phyloP scores from a whole-genome alignment of 1,140 invertebrate species.

The Drosophila lacertosa region DNA sequence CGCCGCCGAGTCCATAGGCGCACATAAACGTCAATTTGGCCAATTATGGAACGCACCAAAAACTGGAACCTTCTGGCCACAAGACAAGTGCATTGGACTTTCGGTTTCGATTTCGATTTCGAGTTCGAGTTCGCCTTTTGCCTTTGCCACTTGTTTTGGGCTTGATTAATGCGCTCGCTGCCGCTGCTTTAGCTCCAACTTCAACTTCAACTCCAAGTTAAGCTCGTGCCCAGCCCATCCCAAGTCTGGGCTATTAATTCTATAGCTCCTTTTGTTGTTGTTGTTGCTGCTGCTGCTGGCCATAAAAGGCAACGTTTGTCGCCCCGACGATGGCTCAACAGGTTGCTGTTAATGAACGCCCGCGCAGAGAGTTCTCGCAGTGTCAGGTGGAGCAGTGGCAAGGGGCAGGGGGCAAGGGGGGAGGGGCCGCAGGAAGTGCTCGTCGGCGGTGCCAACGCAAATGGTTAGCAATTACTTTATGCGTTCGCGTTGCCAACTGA shows the following conservation, averaged over 20 bases:
- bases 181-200: slow-evolving; percentile 45
- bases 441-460: slow-evolving; percentile 75
- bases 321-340: slow-evolving; percentile 72
- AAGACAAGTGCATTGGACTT: slow-evolving; percentile 74
- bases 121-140: slow-evolving; percentile 20
- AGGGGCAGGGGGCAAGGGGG: neutral
- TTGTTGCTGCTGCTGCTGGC: slow-evolving; percentile 30
- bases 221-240: slow-evolving; percentile 48
- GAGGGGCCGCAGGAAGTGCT: slow-evolving; percentile 39
- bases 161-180: slow-evolving; percentile 74
- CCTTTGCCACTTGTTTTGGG: slow-evolving; percentile 39
- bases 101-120: slow-evolving; percentile 70
- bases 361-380: slow-evolving; percentile 47
- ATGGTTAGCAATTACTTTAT: slow-evolving; percentile 82
- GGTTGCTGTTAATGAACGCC: slow-evolving; percentile 81
- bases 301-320: slow-evolving; percentile 78
- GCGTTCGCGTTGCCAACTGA: slow-evolving; percentile 79
- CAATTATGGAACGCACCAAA: slow-evolving; percentile 66
- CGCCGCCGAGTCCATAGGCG: slow-evolving; percentile 42
- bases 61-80: slow-evolving; percentile 19
- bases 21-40: slow-evolving; percentile 81
- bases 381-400: neutral
- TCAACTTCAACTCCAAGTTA: slow-evolving; percentile 40
- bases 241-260: slow-evolving; percentile 51
- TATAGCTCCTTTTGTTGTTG: slow-evolving; percentile 25